Evolutionary conservation across 2,113 vertebrate species (phyloP).

Genomic region (crab-eating macaque (Macaca fascicularis)): DNA sequence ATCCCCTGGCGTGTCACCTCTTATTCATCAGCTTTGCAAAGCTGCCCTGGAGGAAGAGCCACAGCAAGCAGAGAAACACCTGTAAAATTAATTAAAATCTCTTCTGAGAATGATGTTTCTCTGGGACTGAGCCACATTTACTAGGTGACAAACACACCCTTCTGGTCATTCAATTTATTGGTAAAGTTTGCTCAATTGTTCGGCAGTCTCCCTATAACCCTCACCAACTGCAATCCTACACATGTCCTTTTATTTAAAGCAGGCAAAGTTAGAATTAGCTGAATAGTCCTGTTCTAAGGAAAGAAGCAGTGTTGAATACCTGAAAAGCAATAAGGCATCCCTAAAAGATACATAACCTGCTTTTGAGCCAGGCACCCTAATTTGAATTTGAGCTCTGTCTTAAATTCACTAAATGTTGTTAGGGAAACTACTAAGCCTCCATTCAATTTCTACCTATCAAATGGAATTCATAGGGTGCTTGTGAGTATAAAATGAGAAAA

Average conservation of each 20-base stretch:
- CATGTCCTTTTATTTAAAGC: slow-evolving; percentile 13
- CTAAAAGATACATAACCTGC: neutral
- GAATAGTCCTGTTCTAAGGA: neutral
- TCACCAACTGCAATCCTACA: neutral
- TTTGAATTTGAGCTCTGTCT: neutral
- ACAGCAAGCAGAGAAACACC: slow-evolving; percentile 31
- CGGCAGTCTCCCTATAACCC: neutral
- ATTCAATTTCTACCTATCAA: neutral
- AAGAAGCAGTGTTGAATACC: neutral
- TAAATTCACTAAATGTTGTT: neutral
- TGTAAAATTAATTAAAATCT: slow-evolving; percentile 61
- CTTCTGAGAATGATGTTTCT: slow-evolving; percentile 40
- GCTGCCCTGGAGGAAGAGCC: slow-evolving; percentile 22
- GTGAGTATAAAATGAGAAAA: neutral
- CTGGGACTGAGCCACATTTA: neutral
- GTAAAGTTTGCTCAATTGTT: neutral
- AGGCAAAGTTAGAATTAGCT: neutral
- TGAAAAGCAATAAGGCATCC: neutral
- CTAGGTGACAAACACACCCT: slow-evolving; percentile 43
- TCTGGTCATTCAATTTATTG: slow-evolving; percentile 3
- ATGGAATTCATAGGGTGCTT: neutral
- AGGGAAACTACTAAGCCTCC: neutral
- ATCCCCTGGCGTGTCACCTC: neutral
- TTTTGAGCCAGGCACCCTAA: neutral
- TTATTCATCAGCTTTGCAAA: slow-evolving; percentile 35